Percentiles rank a stretch among this genome's conserved stretches.
Conservation (phyloP, 2,888 invertebrate species). For the Parapristionchus giblindavisi region DNA sequence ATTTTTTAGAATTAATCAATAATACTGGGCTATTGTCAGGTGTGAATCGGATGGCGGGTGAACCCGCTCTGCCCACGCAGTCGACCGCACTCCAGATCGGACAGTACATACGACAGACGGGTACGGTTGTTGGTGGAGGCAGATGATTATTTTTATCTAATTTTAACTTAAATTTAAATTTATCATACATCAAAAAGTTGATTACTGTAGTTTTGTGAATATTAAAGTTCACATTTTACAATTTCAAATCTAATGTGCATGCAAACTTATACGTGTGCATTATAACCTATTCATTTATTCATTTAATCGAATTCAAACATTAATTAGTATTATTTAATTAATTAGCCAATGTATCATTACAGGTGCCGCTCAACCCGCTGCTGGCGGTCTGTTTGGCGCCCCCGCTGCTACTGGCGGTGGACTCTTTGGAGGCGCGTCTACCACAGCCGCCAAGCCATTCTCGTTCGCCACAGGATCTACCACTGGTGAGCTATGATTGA, state of each 20-base stretch:
- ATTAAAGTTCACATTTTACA: background rate
- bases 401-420: slow-evolving; percentile 5
- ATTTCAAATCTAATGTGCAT: no score
- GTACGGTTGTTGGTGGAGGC: slow-evolving; percentile 4
- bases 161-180: no score
- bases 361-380: background rate
- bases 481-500: slow-evolving; percentile 5
- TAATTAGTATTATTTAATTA: background rate
- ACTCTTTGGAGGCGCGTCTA: slow-evolving; percentile 18
- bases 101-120: slow-evolving; percentile 28
- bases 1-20: no score
- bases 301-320: no score
- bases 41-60: background rate
- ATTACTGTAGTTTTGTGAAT: background rate
- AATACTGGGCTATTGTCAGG: no score
- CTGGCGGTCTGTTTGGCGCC: slow-evolving; percentile 21
- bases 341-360: background rate
- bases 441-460: slow-evolving; percentile 21
- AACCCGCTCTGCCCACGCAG: slow-evolving; percentile 16
- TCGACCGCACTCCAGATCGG: slow-evolving; percentile 29
- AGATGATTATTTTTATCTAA: background rate
- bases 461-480: slow-evolving; percentile 19
- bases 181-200: background rate
- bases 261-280: no score
- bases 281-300: no score